A percentile compares a stretch with the other conserved stretches of the same genome.
phyloP scores from a whole-genome alignment of 1,140 invertebrate species.

The Eueides isabella region DNA sequence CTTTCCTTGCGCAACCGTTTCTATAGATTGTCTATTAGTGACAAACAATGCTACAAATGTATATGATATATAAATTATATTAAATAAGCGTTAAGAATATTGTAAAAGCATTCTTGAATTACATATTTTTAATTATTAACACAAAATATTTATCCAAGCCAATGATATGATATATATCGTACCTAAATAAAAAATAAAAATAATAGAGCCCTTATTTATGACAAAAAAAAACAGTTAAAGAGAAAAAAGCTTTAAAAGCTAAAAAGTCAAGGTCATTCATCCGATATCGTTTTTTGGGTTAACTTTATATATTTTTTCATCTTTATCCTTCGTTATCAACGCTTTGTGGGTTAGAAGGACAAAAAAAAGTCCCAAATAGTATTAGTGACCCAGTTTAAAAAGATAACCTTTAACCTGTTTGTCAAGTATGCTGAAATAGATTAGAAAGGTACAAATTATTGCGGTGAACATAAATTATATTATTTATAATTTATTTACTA shows the following conservation, averaged over 20 bases:
- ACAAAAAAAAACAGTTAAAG: background rate
- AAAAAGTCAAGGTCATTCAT: slow-evolving; percentile 2
- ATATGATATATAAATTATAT: background rate
- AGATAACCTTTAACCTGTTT: slow-evolving; percentile 64
- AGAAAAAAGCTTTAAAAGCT: background rate
- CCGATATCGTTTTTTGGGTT: background rate
- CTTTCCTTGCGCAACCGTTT: background rate
- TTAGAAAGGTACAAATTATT: background rate
- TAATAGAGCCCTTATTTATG: too few relatives aligned
- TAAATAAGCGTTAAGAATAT: too few relatives aligned
- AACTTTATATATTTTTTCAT: background rate
- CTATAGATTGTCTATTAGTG: background rate
- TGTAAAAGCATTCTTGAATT: too few relatives aligned
- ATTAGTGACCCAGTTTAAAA: slow-evolving; percentile 62
- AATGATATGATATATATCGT: too few relatives aligned
- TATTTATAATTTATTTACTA: background rate
- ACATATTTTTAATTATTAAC: too few relatives aligned
- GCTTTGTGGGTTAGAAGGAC: slow-evolving; percentile 64
- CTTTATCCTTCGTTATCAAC: background rate
- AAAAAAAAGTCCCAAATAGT: slow-evolving; percentile 61
- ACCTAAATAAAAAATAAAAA: too few relatives aligned
- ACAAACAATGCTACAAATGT: background rate
- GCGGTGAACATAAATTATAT: background rate
- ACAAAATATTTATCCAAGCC: too few relatives aligned
- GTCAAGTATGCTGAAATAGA: background rate